phyloP scores from a whole-genome alignment of 2,797 vertebrate genomes.

The Enteromius viviparus region DNA sequence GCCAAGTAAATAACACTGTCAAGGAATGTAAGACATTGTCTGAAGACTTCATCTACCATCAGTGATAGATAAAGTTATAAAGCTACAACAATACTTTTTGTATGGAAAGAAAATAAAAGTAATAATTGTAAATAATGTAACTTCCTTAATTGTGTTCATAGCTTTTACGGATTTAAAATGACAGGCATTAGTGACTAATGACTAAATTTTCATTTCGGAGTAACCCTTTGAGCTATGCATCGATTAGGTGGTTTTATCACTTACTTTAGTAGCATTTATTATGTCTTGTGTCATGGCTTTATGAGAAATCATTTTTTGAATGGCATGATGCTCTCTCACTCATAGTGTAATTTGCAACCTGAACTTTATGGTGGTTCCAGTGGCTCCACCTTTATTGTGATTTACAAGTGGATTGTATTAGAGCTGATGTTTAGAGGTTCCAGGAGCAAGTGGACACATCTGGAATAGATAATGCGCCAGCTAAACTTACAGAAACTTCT shows the following conservation, averaged over 20 bases:
- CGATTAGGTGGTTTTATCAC: background rate
- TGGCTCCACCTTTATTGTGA: slow-evolving; percentile 1
- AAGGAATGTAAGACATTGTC: too few species aligned
- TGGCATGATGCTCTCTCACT: background rate
- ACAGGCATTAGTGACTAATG: too few species aligned
- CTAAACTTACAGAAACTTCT: slow-evolving; percentile 28
- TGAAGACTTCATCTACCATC: too few species aligned
- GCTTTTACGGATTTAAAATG: too few species aligned
- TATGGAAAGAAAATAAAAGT: too few species aligned
- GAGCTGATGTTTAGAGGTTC: slow-evolving; percentile 22
- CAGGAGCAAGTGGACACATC: slow-evolving; percentile 46
- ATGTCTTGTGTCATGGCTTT: background rate
- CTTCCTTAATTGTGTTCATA: too few species aligned
- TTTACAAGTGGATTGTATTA: slow-evolving; percentile 39
- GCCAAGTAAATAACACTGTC: too few species aligned
- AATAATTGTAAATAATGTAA: too few species aligned
- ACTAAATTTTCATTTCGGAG: too few species aligned
- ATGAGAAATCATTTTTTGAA: background rate
- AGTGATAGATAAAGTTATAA: too few species aligned
- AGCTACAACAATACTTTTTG: too few species aligned
- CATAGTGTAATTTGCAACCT: background rate
- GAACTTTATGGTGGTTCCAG: background rate
- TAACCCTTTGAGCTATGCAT: background rate
- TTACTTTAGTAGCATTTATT: background rate
- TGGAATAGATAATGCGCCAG: slow-evolving; percentile 48